A percentile compares a stretch with the other conserved stretches of the same genome.
These are phyloP conservation scores for Tor tambroides DNA, from an alignment of 2,113 vertebrate genomes.

Conservation along the genomic window DNA sequence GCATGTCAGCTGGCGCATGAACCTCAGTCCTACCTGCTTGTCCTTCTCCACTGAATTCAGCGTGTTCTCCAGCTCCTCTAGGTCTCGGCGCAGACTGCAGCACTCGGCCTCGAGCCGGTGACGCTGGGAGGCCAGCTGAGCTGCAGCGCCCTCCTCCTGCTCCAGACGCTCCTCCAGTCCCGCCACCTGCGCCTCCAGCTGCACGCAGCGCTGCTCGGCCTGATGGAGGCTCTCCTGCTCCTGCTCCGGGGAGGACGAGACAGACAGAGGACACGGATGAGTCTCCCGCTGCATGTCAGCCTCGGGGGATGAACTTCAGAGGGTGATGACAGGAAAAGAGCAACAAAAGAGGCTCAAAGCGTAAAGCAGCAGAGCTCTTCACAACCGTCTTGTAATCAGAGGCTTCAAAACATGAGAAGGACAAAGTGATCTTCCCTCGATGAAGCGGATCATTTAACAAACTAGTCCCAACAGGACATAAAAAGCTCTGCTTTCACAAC, in stretches of 20 bases:
- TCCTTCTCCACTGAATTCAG: conserved; percentile 67
- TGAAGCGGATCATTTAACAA: conserved; percentile 12
- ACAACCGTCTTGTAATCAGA: background rate
- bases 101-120: conserved; percentile 74
- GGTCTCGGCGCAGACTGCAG: conserved; percentile 69
- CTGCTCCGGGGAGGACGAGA: conserved; percentile 54
- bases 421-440: background rate
- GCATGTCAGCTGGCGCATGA: background rate
- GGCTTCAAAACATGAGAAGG: background rate
- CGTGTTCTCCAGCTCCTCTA: conserved; percentile 74
- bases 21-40: conserved; percentile 69
- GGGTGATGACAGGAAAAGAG: conserved; percentile 3
- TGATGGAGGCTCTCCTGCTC: conserved; percentile 73
- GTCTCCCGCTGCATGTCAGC: background rate
- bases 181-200: conserved; percentile 73
- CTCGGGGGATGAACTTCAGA: background rate
- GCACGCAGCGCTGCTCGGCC: conserved; percentile 71
- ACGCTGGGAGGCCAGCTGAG: conserved; percentile 68
- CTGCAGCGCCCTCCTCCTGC: conserved; percentile 71
- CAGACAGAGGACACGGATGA: background rate
- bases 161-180: conserved; percentile 72
- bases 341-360: background rate
- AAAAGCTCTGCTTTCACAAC: conserved; percentile 3
- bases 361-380: background rate
- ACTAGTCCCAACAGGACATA: conserved; percentile 29